Percentiles rank a stretch among this genome's conserved stretches.
phyloP scores from a whole-genome alignment of 2,888 invertebrate species.

The Polydrusus cervinus region DNA sequence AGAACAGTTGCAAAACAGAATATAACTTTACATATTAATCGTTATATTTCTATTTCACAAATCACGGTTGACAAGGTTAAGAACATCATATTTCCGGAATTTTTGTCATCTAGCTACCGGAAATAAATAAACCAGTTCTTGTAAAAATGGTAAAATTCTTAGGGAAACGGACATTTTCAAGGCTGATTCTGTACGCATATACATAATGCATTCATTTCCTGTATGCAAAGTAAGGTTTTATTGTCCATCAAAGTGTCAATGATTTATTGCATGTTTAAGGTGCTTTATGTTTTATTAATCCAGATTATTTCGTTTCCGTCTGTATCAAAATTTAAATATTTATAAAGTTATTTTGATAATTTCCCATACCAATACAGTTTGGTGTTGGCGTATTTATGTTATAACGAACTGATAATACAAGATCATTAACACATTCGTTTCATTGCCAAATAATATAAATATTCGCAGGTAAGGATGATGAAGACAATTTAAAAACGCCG shows the following conservation, averaged over 20 bases:
- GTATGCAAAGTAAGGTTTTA: too few relatives aligned
- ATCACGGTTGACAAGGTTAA: neutral
- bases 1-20: neutral
- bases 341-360: too few relatives aligned
- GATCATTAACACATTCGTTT: neutral
- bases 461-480: neutral
- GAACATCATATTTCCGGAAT: neutral
- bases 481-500: neutral
- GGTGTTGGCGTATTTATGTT: too few relatives aligned
- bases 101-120: neutral
- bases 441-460: neutral
- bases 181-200: neutral
- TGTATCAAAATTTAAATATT: too few relatives aligned
- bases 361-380: too few relatives aligned
- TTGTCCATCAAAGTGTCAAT: too few relatives aligned
- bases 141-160: neutral
- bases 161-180: neutral
- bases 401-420: too few relatives aligned
- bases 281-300: too few relatives aligned
- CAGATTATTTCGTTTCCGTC: too few relatives aligned
- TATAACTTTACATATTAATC: neutral
- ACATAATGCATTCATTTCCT: neutral
- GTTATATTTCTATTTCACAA: neutral
- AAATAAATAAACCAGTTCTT: slow-evolving; percentile 6
- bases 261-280: too few relatives aligned